A percentile compares a stretch with the other conserved stretches of the same genome.
Evolutionary conservation across 1,140 invertebrate genomes (phyloP).

Genomic region (Dendroctonus ponderosae): DNA sequence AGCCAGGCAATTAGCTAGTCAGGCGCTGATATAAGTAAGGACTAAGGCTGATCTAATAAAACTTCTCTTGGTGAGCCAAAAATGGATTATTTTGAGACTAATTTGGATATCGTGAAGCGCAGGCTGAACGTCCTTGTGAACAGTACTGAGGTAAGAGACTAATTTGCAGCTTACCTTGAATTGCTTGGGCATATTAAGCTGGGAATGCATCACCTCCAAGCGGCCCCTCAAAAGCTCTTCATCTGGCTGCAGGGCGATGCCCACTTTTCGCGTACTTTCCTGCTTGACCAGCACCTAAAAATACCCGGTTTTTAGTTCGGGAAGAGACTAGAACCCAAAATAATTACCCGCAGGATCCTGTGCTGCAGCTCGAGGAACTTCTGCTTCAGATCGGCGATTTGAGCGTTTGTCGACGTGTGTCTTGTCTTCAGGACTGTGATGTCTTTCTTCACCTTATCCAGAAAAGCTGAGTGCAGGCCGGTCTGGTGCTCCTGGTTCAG

Average conservation of each 20-base stretch:
- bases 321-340: too few species aligned
- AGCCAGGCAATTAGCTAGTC: too few species aligned
- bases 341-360: slow-evolving; percentile 67
- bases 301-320: slow-evolving; percentile 22
- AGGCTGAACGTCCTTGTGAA: too few species aligned
- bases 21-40: too few species aligned
- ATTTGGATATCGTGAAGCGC: too few species aligned
- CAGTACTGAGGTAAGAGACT: background rate
- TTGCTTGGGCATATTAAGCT: slow-evolving; percentile 87
- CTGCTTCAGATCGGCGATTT: slow-evolving; percentile 72
- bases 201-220: slow-evolving; percentile 79
- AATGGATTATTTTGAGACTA: too few species aligned
- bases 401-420: slow-evolving; percentile 68
- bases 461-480: slow-evolving; percentile 70
- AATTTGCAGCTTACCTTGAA: slow-evolving; percentile 71
- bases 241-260: slow-evolving; percentile 80
- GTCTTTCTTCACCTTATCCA: slow-evolving; percentile 73
- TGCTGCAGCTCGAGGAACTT: slow-evolving; percentile 75
- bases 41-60: too few species aligned
- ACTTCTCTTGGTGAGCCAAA: too few species aligned
- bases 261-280: slow-evolving; percentile 82
- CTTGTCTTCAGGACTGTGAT: slow-evolving; percentile 72
- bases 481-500: slow-evolving; percentile 80
- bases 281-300: slow-evolving; percentile 79
- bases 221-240: slow-evolving; percentile 84